A percentile compares a stretch with the other conserved stretches of the same genome.
Evolutionary conservation across 2,888 invertebrate species (phyloP).

Genomic region (Clostera curtula): DNA sequence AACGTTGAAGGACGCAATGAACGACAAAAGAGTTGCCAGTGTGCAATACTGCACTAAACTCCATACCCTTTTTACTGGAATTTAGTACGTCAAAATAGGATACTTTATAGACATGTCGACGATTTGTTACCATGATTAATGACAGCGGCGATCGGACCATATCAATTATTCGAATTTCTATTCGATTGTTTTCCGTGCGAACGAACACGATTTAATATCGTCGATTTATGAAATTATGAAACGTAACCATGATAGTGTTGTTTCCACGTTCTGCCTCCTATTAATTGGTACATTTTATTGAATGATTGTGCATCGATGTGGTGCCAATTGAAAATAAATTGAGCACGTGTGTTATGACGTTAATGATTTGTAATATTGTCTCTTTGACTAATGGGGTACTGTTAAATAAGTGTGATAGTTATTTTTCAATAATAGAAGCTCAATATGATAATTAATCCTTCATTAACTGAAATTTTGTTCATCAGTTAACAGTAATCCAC

Average conservation of each 20-base stretch:
- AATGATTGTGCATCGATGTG: too few species aligned
- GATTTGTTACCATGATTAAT: slow-evolving; percentile 50
- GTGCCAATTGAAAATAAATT: too few species aligned
- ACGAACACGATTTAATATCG: slow-evolving; percentile 31
- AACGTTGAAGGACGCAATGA: too few species aligned
- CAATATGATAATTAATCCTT: too few species aligned
- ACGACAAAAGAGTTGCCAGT: slow-evolving; percentile 1
- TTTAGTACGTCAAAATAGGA: slow-evolving; percentile 39
- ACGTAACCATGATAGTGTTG: slow-evolving; percentile 9
- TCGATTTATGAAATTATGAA: slow-evolving; percentile 22
- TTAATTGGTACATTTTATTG: slow-evolving; percentile 1
- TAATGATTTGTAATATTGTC: too few species aligned
- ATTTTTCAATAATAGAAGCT: too few species aligned
- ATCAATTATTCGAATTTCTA: slow-evolving; percentile 49
- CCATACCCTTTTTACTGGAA: slow-evolving; percentile 31
- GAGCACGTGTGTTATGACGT: too few species aligned
- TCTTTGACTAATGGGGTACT: too few species aligned
- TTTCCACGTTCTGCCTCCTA: not conserved
- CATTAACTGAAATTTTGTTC: too few species aligned
- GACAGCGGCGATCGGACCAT: slow-evolving; percentile 35
- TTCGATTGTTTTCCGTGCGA: slow-evolving; percentile 39
- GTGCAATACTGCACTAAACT: slow-evolving; percentile 10
- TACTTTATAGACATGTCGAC: slow-evolving; percentile 36
- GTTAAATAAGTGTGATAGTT: too few species aligned
- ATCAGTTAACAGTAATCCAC: too few species aligned